Base-by-base conservation (phyloP, 2,113 vertebrate genomes). In the Sinocyclocheilus anophthalmus region DNA sequence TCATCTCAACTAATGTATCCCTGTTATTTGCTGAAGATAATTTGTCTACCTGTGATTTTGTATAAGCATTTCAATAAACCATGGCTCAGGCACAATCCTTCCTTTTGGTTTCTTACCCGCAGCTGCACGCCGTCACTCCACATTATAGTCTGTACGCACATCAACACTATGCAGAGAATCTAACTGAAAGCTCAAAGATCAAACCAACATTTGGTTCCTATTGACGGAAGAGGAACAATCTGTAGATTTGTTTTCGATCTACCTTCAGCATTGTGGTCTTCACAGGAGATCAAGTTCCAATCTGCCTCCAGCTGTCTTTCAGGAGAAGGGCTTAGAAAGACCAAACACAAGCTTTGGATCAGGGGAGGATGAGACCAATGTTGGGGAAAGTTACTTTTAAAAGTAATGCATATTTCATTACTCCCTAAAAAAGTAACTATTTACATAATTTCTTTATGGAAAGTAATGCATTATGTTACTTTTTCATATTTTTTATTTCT, bases 251-350 rank as follows among this genome's bases (percentile, higher is more conserved):
- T 73, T 69, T 69, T 86, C 67, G 77, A 53, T 76, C 3, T n/a
- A 63, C 48, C 73, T 59, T 86, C 42, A 37, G 57, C 33, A 22
- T 81, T 84, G 33, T 70, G 85, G 42, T 42, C 63, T 42, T 76
- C 50, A 79, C 65, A 87, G 72, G 69, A 82, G 77, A 85, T 87
- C 85, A 57, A 69, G 37, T 85, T 90, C 57, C 89, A 88, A 67
- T 85, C 20, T 55, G 72, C 79, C 83, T 70, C 77, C 73, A 85
- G 81, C 81, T 89, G 80, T 81, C 69, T 83, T 76, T 81, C 6
- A 72, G 24, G 7, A 39, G 30, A 53, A 39, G 42, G 42, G 42
- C 11, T 30, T 33, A 55, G 22, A 45, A 75, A 69, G 87, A 42
- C 84, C 86, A 88, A 86, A 88, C 85, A 88, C 61, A 80, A 81